These are phyloP conservation scores for Loripinus fragilis DNA, from an alignment of 2,888 invertebrate genomes.

Conservation along the genomic window DNA sequence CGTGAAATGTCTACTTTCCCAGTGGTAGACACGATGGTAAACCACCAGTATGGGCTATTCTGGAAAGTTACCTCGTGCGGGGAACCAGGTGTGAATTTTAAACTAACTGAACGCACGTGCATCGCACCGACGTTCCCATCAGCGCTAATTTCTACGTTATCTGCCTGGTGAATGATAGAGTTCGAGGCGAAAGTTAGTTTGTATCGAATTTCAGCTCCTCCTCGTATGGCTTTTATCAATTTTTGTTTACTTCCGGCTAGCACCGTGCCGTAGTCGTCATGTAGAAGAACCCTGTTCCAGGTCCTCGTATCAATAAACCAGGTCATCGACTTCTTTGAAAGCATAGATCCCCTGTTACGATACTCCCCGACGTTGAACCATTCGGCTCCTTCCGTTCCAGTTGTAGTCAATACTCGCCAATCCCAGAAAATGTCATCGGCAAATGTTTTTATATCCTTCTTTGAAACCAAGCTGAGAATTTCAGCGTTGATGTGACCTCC, in stretches of 20 bases:
- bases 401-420: conserved; percentile 57
- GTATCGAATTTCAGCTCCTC: conserved; percentile 58
- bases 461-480: conserved; percentile 57
- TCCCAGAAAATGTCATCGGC: conserved; percentile 60
- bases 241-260: conserved; percentile 46
- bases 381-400: conserved; percentile 54
- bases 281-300: conserved; percentile 55
- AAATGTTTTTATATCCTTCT: conserved; percentile 55
- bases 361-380: conserved; percentile 60
- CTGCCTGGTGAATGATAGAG: conserved; percentile 56
- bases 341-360: conserved; percentile 46
- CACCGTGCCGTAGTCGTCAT: conserved; percentile 44
- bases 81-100: conserved; percentile 52
- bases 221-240: conserved; percentile 46
- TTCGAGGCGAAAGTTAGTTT: conserved; percentile 51
- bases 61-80: conserved; percentile 57
- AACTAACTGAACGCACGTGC: conserved; percentile 59
- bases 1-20: conserved; percentile 59
- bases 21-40: conserved; percentile 55
- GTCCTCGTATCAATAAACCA: conserved; percentile 61
- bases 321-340: conserved; percentile 55
- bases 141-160: conserved; percentile 55
- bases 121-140: conserved; percentile 61
- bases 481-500: conserved; percentile 58
- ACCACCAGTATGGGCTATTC: conserved; percentile 61